Base-by-base conservation (phyloP, 2,888 invertebrate species). In the Drosophila percnosoma region DNA sequence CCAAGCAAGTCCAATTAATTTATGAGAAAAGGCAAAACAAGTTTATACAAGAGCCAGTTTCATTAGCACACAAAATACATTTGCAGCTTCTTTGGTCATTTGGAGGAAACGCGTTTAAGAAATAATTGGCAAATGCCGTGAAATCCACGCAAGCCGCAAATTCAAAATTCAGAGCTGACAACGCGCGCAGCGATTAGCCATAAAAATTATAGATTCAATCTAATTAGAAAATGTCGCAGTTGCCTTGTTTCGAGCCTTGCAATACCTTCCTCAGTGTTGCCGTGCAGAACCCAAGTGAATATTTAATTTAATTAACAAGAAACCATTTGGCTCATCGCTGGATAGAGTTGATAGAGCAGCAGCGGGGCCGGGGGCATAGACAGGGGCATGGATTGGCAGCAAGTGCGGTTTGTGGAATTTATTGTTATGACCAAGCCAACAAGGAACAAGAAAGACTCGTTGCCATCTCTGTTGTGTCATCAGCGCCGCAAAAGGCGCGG, bases 291-390 rank as follows among this genome's bases (percentile, higher is more conserved):
- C 69, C 75, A 63, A 86, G 79, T 91, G 91, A 91, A 91, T 91
- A 91, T 91, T 91, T 91, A 91, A 91, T 91, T 91, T 91, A 91
- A 91, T 91, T 91, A 91, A 91, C 89, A 91, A 85, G 89, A 90
- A 90, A 82, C 90, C 78, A 77, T 91, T 91, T 86, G 78, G 90
- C 78, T 75, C 80, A 83, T 74, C 75, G 63, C 74, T 61, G 75
- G 52, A 54, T 58, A 55, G 49, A 52, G 34, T 24, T 18, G 73
- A 73, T 63, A 13, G 21, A 55, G 36, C 57, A 21, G 42, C 4
- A 15, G 24, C 7, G 24, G 15, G n/a, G 48, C 11, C 24, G 34
- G 53, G 45, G 18, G 15, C 15, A 11, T 4, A 3, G 29, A 11
- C 27, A 21, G 4, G 3, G 24, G 29, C 51, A 8, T 31, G 31